phyloP scores from a whole-genome alignment of 2,113 vertebrate species.

The Crotophaga sulcirostris region DNA sequence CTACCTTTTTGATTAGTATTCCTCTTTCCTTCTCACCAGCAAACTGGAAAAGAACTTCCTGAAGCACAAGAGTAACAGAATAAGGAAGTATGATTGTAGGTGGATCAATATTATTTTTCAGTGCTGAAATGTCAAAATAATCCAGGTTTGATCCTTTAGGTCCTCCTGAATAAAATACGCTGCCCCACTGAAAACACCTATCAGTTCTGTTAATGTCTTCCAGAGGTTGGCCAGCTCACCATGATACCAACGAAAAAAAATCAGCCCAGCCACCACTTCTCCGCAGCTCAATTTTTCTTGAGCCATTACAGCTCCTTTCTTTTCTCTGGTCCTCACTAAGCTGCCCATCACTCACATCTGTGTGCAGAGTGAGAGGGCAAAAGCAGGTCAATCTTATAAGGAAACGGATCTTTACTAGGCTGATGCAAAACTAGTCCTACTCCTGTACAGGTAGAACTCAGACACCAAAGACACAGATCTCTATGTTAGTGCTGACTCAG shows the following conservation, averaged over 20 bases:
- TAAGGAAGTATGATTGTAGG: neutral
- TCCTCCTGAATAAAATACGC: neutral
- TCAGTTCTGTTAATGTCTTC: rapidly evolving
- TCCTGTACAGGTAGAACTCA: neutral
- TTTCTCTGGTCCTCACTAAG: neutral
- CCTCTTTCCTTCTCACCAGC: neutral
- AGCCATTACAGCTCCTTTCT: neutral
- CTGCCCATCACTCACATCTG: neutral
- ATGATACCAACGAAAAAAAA: neutral
- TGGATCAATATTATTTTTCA: neutral
- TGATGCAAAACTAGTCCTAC: neutral
- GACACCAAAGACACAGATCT: neutral
- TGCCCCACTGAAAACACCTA: neutral
- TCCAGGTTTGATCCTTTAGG: neutral
- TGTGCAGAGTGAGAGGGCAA: neutral
- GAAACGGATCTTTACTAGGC: neutral
- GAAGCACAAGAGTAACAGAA: neutral
- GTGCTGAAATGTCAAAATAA: neutral
- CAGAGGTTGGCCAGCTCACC: neutral
- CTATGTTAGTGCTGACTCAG: neutral
- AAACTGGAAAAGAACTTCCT: neutral
- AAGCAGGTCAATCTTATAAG: neutral
- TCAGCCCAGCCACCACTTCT: neutral
- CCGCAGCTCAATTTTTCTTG: neutral
- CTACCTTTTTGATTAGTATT: neutral